These are phyloP conservation scores for Phalera bucephala DNA, from an alignment of 2,888 invertebrate genomes.

Conservation along the genomic window DNA sequence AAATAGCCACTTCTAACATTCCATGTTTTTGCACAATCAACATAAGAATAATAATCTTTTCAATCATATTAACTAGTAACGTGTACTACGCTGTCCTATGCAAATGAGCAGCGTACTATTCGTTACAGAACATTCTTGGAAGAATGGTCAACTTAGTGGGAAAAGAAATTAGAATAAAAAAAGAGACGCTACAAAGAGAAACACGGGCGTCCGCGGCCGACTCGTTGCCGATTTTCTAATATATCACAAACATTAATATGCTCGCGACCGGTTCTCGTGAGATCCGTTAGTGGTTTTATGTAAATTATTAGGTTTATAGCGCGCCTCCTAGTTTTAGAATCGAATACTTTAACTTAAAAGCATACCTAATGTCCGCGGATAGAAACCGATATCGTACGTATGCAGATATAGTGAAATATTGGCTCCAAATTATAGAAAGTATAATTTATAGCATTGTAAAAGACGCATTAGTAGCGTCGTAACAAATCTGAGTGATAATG, in stretches of 20 bases:
- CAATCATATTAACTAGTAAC: conserved; percentile 1
- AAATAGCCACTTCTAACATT: background rate
- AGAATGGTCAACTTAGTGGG: conserved; percentile 46
- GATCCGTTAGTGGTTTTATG: conserved; percentile 82
- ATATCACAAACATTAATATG: conserved; percentile 78
- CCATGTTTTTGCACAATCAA: background rate
- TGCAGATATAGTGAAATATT: conserved; percentile 51
- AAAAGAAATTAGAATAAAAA: conserved; percentile 67
- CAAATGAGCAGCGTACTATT: conserved; percentile 41
- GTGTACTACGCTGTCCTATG: conserved; percentile 31
- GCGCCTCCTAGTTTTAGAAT: conserved; percentile 72
- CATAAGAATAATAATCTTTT: background rate
- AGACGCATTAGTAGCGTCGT: conserved; percentile 43
- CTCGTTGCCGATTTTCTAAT: conserved; percentile 77
- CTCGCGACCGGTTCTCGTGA: conserved; percentile 72
- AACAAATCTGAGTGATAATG: conserved; percentile 30
- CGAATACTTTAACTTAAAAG: conserved; percentile 58
- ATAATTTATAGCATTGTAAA: conserved; percentile 58
- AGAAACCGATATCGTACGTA: conserved; percentile 37
- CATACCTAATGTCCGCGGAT: conserved; percentile 32
- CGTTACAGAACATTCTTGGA: conserved; percentile 38
- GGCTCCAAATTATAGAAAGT: conserved; percentile 65
- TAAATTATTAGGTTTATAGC: conserved; percentile 76
- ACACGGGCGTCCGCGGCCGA: conserved; percentile 45
- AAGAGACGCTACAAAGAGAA: conserved; percentile 52